Percentiles rank a stretch among this genome's conserved stretches.
phyloP scores from a whole-genome alignment of 2,113 vertebrate species.

The Cavia porcellus region DNA sequence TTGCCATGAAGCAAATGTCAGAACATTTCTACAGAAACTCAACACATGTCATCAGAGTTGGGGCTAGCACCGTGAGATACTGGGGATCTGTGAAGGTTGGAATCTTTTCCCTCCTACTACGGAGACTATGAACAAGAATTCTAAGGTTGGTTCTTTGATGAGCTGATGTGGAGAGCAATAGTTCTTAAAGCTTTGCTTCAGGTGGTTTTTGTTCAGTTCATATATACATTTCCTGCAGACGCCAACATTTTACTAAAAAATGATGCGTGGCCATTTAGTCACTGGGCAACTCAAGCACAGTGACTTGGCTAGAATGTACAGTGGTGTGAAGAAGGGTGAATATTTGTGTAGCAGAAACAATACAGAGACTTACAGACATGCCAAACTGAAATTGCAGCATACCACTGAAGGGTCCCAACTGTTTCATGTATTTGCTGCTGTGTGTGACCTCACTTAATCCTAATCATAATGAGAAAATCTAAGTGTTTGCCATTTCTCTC shows the following conservation, averaged over 20 bases:
- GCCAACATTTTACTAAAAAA: background rate
- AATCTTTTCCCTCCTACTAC: background rate
- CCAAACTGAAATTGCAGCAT: background rate
- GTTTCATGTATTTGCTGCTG: background rate
- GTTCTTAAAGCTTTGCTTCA: background rate
- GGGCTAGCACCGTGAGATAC: background rate
- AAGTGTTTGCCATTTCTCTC: background rate
- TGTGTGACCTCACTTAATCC: background rate
- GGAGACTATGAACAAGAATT: background rate
- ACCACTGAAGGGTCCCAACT: background rate
- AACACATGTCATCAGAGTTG: background rate
- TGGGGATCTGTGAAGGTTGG: background rate
- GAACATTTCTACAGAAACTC: slow-evolving; percentile 12
- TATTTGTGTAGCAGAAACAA: background rate
- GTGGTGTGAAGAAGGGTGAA: background rate
- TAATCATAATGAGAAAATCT: background rate
- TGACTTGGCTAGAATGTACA: background rate
- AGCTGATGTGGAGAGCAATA: rapidly evolving
- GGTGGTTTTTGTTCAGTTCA: background rate
- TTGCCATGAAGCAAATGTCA: background rate
- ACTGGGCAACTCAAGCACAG: background rate
- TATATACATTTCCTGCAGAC: background rate
- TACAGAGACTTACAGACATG: background rate
- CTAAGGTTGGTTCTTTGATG: background rate
- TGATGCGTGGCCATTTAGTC: background rate